These are phyloP conservation scores for Neopipo cinnamomea DNA, from an alignment of 2,113 vertebrate species.

Conservation along the genomic window DNA sequence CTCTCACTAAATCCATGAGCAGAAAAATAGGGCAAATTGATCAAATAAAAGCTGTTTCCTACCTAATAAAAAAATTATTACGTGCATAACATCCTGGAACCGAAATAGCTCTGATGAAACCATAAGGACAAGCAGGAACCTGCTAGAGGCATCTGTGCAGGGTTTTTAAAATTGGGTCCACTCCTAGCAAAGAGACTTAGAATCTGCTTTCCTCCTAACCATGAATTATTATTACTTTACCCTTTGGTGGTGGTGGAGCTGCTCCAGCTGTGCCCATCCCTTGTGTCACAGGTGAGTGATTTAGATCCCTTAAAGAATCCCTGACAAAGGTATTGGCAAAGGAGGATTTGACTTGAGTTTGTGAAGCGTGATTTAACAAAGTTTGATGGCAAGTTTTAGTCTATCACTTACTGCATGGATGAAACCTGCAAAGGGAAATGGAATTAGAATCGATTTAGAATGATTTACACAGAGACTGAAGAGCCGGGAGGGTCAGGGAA, in stretches of 20 bases:
- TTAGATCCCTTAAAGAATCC: neutral
- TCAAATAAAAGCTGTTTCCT: conserved; percentile 50
- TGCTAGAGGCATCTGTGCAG: neutral
- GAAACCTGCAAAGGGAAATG: neutral
- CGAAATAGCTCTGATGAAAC: conserved; percentile 21
- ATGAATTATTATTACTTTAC: neutral
- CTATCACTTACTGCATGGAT: neutral
- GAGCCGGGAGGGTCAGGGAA: neutral
- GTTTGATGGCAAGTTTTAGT: neutral
- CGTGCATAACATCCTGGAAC: neutral
- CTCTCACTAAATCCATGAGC: conserved; percentile 4
- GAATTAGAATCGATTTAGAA: neutral
- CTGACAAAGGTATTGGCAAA: neutral
- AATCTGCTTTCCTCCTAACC: neutral
- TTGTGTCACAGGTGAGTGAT: neutral
- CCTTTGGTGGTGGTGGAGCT: neutral
- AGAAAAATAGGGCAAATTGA: conserved; percentile 44
- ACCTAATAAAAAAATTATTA: neutral
- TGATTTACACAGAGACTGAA: neutral
- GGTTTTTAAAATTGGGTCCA: neutral
- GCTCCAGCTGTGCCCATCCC: accelerated
- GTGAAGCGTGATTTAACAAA: neutral
- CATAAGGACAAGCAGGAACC: neutral
- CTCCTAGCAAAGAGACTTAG: neutral
- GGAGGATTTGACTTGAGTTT: neutral